phyloP scores from a whole-genome alignment of 2,113 vertebrate species.

The Peromyscus maniculatus region DNA sequence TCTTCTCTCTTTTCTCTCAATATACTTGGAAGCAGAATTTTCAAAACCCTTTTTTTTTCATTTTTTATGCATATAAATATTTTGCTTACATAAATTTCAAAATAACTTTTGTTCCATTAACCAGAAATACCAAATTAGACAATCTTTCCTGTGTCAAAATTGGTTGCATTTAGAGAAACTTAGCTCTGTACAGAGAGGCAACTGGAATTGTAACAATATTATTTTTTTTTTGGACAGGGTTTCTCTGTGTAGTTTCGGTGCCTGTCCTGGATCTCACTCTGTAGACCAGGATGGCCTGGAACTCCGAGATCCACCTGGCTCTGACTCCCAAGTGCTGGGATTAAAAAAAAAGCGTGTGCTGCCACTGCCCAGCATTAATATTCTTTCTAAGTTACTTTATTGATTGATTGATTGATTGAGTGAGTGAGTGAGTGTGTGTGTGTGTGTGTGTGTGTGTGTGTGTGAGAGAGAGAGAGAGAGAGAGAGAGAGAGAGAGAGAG shows the following conservation, averaged over 20 bases:
- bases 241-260: too few relatives aligned
- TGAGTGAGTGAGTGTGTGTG: neutral
- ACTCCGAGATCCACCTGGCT: too few relatives aligned
- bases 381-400: neutral
- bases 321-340: too few relatives aligned
- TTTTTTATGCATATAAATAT: neutral
- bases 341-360: too few relatives aligned
- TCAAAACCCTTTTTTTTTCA: neutral
- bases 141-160: constrained; percentile 25
- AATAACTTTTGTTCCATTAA: constrained; percentile 29
- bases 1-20: neutral
- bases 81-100: constrained; percentile 32
- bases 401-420: neutral
- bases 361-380: too few relatives aligned
- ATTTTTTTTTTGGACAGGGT: neutral
- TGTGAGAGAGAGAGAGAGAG: neutral
- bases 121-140: constrained; percentile 51
- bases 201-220: constrained; percentile 1
- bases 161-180: constrained; percentile 31
- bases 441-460: neutral
- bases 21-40: constrained; percentile 14
- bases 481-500: too few relatives aligned
- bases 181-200: neutral
- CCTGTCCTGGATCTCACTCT: too few relatives aligned
- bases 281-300: too few relatives aligned